Conservation (phyloP, 2,113 vertebrate species). For the Engraulis encrasicolus region DNA sequence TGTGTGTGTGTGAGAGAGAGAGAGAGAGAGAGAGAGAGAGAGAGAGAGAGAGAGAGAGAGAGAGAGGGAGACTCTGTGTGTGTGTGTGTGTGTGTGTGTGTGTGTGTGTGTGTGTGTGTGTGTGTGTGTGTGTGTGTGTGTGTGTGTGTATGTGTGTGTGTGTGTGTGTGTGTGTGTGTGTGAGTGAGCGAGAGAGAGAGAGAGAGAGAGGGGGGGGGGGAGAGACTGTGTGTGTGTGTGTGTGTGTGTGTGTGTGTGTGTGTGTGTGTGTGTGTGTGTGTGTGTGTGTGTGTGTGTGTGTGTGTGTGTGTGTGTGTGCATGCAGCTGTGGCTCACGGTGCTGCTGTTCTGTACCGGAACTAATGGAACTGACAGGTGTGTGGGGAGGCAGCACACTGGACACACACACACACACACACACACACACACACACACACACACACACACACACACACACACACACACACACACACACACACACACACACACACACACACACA, state of each 20-base stretch:
- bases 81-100: no score
- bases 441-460: conserved; percentile 20
- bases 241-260: not conserved
- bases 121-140: not conserved
- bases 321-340: not conserved
- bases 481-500: conserved; percentile 13
- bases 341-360: conserved; percentile 1
- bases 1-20: no score
- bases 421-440: conserved; percentile 19
- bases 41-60: no score
- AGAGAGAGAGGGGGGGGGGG: no score
- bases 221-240: not conserved
- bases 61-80: not conserved
- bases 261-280: not conserved
- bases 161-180: not conserved
- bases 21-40: no score
- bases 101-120: no score
- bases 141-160: not conserved
- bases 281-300: not conserved
- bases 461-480: conserved; percentile 5
- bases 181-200: no score
- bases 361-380: not conserved
- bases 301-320: conserved; percentile 1
- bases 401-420: conserved; percentile 8
- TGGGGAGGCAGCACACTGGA: not conserved